Percentiles rank a stretch among this genome's conserved stretches.
phyloP scores from a whole-genome alignment of 2,888 invertebrate genomes.

The Dascillus cervinus region DNA sequence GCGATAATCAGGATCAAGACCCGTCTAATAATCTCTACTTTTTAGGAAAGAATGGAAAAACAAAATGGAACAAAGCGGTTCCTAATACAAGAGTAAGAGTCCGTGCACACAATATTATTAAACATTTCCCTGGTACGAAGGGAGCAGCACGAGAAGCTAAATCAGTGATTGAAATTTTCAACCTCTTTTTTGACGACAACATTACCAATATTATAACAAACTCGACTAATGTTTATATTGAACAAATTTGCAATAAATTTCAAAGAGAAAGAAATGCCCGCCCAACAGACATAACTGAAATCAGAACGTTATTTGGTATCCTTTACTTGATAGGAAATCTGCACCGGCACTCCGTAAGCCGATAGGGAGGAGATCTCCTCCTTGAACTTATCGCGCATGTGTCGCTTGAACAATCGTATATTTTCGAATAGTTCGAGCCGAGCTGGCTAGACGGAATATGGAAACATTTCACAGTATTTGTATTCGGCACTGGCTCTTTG shows the following conservation, averaged over 20 bases:
- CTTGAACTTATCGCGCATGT: too few relatives aligned
- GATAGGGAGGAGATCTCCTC: too few relatives aligned
- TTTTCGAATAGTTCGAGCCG: too few relatives aligned
- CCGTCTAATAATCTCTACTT: too few relatives aligned
- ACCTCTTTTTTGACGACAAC: conserved; percentile 3
- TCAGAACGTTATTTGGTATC: too few relatives aligned
- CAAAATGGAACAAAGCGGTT: conserved; percentile 1
- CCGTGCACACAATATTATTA: conserved; percentile 6
- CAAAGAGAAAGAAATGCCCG: conserved; percentile 4
- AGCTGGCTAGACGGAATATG: too few relatives aligned
- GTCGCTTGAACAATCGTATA: too few relatives aligned
- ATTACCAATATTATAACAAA: conserved; percentile 4
- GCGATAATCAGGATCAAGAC: too few relatives aligned
- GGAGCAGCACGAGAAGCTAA: conserved; percentile 1
- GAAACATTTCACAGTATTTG: too few relatives aligned
- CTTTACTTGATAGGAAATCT: too few relatives aligned
- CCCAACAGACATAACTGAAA: not conserved
- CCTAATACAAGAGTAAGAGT: not conserved
- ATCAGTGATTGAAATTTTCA: conserved; percentile 2
- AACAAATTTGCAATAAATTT: conserved; percentile 3
- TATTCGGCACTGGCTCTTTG: too few relatives aligned
- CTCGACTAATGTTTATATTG: conserved; percentile 6
- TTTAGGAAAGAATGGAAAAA: conserved; percentile 2
- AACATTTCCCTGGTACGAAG: conserved; percentile 4
- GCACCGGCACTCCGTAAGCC: too few relatives aligned